phyloP scores from a whole-genome alignment of 2,797 vertebrate species.

The Otolemur crassicaudatus region DNA sequence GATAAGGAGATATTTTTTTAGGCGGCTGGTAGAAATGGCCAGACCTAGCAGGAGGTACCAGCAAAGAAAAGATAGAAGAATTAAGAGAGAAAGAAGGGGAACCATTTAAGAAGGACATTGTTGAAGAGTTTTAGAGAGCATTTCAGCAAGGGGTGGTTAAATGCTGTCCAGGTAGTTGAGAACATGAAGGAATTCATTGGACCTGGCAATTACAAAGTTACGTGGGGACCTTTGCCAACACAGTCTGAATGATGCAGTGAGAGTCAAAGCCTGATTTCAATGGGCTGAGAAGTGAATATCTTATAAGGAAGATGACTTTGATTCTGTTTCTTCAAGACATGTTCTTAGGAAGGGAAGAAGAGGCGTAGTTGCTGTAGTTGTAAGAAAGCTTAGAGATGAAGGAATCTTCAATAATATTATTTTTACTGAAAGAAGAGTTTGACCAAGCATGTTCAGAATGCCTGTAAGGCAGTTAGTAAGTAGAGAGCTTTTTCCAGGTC shows the following conservation, averaged over 20 bases:
- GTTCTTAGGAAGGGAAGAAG: background rate
- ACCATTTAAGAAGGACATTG: background rate
- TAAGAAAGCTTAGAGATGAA: background rate
- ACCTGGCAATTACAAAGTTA: background rate
- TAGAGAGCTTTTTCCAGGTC: background rate
- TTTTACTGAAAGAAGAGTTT: background rate
- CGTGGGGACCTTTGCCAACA: background rate
- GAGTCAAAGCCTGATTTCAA: background rate
- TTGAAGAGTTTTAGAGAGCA: slow-evolving; percentile 16
- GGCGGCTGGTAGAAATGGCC: background rate
- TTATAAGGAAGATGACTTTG: background rate
- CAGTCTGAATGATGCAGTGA: background rate
- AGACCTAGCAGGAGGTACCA: background rate
- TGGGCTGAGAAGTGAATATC: background rate
- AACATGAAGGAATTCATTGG: background rate
- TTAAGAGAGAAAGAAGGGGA: background rate
- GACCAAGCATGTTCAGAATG: background rate
- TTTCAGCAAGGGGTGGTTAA: background rate
- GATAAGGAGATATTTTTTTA: background rate
- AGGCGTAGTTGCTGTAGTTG: background rate
- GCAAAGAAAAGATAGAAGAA: background rate
- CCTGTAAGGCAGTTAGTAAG: background rate
- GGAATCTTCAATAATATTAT: background rate
- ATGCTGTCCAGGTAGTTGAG: background rate
- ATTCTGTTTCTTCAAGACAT: background rate